Conservation (phyloP, 2,888 invertebrate species). For the Trichogramma dendrolimi region DNA sequence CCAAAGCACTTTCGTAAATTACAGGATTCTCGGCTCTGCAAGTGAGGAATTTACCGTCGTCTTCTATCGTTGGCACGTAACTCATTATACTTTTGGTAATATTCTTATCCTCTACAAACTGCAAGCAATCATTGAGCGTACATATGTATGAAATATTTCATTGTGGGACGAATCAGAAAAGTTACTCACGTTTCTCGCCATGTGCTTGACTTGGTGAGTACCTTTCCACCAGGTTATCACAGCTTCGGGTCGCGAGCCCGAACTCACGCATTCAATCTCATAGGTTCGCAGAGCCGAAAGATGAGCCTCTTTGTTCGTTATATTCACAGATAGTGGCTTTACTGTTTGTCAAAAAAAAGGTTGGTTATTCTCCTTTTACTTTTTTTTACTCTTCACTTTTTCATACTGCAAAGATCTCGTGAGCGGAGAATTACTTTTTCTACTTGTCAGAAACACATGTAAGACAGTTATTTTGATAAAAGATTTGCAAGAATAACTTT, state of each 20-base stretch:
- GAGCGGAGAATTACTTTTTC: too few relatives aligned
- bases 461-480: too few relatives aligned
- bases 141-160: slow-evolving; percentile 24
- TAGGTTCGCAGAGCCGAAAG: slow-evolving; percentile 81
- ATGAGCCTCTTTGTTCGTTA: slow-evolving; percentile 75
- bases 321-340: slow-evolving; percentile 78
- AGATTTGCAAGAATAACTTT: too few relatives aligned
- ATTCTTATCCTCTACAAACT: slow-evolving; percentile 69
- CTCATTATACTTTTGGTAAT: slow-evolving; percentile 74
- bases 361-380: too few relatives aligned
- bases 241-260: slow-evolving; percentile 81
- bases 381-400: too few relatives aligned
- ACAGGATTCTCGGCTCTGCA: slow-evolving; percentile 83
- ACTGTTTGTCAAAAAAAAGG: slow-evolving; percentile 57
- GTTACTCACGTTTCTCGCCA: slow-evolving; percentile 77
- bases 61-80: slow-evolving; percentile 77
- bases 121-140: background rate
- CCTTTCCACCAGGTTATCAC: slow-evolving; percentile 89
- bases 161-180: background rate
- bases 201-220: slow-evolving; percentile 73
- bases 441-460: too few relatives aligned
- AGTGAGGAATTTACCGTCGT: slow-evolving; percentile 82
- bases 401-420: too few relatives aligned
- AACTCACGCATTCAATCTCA: slow-evolving; percentile 80
- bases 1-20: slow-evolving; percentile 75